Evolutionary conservation across 2,888 invertebrate species (phyloP), one percentile per base, ranked within the genome.

Genomic region (Euzophera pinguis): DNA sequence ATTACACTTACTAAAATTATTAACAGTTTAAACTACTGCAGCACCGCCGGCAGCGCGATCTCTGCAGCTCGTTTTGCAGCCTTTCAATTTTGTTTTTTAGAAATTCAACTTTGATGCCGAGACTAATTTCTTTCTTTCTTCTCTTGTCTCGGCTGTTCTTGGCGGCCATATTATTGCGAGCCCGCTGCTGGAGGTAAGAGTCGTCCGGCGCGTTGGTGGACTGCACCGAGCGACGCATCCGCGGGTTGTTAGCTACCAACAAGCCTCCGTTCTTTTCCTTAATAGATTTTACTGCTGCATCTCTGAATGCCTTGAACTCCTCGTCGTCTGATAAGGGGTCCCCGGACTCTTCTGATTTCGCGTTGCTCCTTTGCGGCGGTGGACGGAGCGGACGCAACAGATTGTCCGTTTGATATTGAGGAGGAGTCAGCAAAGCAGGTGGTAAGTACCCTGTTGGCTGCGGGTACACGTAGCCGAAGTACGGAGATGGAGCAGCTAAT

Each of bases 161-260:
- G 0, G 99, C 99, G 0, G 99, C 98, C 58, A 95, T 96, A 77
- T 99, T 99, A 79, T 99, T 99, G 73, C 97, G 96, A 60, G 95
- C 92, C 8, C 98, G 88, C 53, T 97, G 93, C 66, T 96, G 97
- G 89, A 95, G 94, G 74, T 99, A 99, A 0, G 95, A 93, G 2
- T 95, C 95, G 74, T 98, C 95, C 0, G 95, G 39, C 59, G 61
- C 69, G 27, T 57, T 49, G 29, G 60, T 78, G 3, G 77, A 75
- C 41, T 67, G 65, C 0, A 81, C 78, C 0, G 84, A 81, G 22
- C 93, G 81, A n/a, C 94, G 84, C 94, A 94, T 95, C 67, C 93
- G 93, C 0, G 93, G 92, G 63, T 95, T 94, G 22, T 93, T 82
- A 6, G 84, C 84, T 1, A 88, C 77, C 37, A 86, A 73, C 8